Evolutionary conservation across 2,113 vertebrate species (phyloP).

Genomic region (Girardinichthys multiradiatus): DNA sequence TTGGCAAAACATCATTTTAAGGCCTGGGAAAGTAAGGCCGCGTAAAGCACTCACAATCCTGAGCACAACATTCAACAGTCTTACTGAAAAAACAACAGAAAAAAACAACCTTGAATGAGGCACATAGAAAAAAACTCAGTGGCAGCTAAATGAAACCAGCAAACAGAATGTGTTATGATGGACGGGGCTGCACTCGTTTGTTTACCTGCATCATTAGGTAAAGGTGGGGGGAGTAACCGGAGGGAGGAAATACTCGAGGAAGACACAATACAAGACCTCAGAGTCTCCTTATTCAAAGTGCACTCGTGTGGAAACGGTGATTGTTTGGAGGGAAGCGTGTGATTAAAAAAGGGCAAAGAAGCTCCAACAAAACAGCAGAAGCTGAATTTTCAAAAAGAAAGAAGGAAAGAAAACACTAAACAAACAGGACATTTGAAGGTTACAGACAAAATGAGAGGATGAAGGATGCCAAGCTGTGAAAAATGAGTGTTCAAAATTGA

Average conservation of each 20-base stretch:
- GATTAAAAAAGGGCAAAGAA: not conserved
- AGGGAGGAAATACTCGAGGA: conserved; percentile 36
- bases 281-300: conserved; percentile 61
- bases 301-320: conserved; percentile 51
- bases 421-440: conserved; percentile 43
- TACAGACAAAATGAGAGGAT: conserved; percentile 25
- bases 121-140: conserved; percentile 50
- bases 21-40: conserved; percentile 61
- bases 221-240: not conserved
- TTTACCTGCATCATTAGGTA: not conserved
- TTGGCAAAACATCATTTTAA: conserved; percentile 54
- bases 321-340: conserved; percentile 24
- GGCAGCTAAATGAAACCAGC: conserved; percentile 23
- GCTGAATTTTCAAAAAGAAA: not conserved
- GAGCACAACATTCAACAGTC: conserved; percentile 72
- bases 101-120: conserved; percentile 44
- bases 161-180: not conserved
- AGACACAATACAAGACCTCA: conserved; percentile 32
- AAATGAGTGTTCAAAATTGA: conserved; percentile 23
- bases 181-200: conserved; percentile 5
- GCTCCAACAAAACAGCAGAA: conserved; percentile 38
- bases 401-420: conserved; percentile 17
- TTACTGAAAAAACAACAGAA: conserved; percentile 25
- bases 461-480: not conserved
- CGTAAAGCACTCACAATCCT: conserved; percentile 55